Conservation (phyloP, 2,113 vertebrate species). For the Apaloderma vittatum region DNA sequence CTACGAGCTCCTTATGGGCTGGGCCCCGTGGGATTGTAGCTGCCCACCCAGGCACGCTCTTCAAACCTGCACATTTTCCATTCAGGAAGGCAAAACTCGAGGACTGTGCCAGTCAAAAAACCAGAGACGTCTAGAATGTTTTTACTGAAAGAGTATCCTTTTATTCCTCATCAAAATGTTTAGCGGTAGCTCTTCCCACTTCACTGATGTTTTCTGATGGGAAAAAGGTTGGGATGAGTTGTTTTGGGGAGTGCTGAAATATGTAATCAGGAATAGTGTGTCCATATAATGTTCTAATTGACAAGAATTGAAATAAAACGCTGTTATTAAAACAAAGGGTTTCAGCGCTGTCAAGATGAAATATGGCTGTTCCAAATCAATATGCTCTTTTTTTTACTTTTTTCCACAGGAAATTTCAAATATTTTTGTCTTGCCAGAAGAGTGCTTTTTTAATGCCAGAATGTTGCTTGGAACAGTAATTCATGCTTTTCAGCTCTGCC, state of each 20-base stretch:
- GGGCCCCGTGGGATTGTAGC: fast-evolving
- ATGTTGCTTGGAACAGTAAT: conserved; percentile 28
- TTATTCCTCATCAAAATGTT: not conserved
- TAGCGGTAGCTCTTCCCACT: not conserved
- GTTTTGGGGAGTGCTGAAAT: not conserved
- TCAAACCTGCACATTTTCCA: not conserved
- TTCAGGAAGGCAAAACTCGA: not conserved
- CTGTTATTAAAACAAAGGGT: conserved; percentile 13
- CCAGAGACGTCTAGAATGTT: not conserved
- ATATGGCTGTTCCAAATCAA: conserved; percentile 17
- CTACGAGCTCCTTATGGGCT: fast-evolving
- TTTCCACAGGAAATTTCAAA: not conserved
- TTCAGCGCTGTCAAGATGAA: conserved; percentile 9
- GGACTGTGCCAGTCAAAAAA: not conserved
- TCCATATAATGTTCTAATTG: conserved; percentile 2
- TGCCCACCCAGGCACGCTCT: not conserved
- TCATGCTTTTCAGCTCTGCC: conserved; percentile 26
- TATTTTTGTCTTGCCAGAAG: conserved; percentile 12
- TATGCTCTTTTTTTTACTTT: not conserved
- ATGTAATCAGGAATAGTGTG: not conserved
- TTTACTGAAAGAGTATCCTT: not conserved
- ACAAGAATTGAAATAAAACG: conserved; percentile 14
- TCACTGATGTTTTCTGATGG: not conserved
- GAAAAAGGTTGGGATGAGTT: not conserved
- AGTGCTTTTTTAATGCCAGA: conserved; percentile 21